These are phyloP conservation scores for Drosophila cracens DNA, from an alignment of 2,888 invertebrate species.

Conservation along the genomic window DNA sequence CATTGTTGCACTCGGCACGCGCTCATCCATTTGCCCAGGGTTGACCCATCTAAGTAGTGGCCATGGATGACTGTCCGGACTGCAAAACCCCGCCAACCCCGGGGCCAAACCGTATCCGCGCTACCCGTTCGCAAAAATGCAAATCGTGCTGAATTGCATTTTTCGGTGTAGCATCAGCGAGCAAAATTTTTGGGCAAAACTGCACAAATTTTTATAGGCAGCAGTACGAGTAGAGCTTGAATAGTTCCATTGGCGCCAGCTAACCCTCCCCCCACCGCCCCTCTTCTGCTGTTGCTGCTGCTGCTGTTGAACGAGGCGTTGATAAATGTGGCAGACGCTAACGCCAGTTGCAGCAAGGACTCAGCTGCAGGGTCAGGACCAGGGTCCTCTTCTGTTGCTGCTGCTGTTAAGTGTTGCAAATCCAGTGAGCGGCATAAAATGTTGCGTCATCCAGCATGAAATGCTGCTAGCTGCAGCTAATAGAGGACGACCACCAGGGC, in stretches of 20 bases:
- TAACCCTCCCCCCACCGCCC: background rate
- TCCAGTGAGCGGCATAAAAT: slow-evolving; percentile 79
- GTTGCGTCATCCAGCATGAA: slow-evolving; percentile 71
- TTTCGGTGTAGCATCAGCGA: slow-evolving; percentile 49
- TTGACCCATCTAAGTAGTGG: slow-evolving; percentile 41
- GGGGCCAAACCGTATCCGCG: background rate
- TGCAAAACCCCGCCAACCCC: background rate
- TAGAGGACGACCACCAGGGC: slow-evolving; percentile 52
- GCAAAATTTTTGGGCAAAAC: slow-evolving; percentile 52
- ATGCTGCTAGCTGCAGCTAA: slow-evolving; percentile 69
- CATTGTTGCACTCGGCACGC: slow-evolving; percentile 61
- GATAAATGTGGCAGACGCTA: slow-evolving; percentile 72
- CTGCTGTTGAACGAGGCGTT: slow-evolving; percentile 66
- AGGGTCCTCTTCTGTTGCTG: slow-evolving; percentile 30
- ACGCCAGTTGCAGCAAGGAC: slow-evolving; percentile 35
- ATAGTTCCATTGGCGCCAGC: slow-evolving; percentile 53
- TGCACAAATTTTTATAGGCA: slow-evolving; percentile 64
- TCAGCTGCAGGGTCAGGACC: slow-evolving; percentile 50
- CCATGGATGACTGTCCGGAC: slow-evolving; percentile 5
- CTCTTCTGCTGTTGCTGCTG: slow-evolving; percentile 10
- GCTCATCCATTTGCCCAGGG: slow-evolving; percentile 25
- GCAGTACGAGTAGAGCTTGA: slow-evolving; percentile 34
- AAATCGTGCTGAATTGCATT: slow-evolving; percentile 78
- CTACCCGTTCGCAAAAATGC: slow-evolving; percentile 48
- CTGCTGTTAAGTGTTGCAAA: slow-evolving; percentile 74